A percentile compares a stretch with the other conserved stretches of the same genome.
Conservation (phyloP, 2,888 invertebrate genomes). For the Drosophila helvetica region DNA sequence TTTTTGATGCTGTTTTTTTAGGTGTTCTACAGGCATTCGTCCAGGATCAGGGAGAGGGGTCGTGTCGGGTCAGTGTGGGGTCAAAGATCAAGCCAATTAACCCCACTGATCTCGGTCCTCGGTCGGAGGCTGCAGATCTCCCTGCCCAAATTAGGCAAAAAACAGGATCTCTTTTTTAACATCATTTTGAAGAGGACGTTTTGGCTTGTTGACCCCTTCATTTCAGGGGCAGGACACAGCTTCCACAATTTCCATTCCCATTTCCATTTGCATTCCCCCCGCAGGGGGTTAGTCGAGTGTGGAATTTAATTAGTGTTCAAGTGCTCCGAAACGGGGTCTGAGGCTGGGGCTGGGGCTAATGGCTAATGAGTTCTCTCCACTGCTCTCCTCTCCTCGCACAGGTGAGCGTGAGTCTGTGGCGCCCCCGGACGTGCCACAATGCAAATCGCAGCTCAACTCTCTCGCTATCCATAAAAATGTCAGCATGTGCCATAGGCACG, state of each 20-base stretch:
- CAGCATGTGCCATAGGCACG: conserved; percentile 71
- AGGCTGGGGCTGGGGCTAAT: background rate
- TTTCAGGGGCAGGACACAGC: conserved; percentile 29
- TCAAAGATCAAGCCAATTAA: conserved; percentile 55
- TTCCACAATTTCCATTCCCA: background rate
- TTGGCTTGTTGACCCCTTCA: conserved; percentile 15
- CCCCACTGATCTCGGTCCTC: conserved; percentile 52
- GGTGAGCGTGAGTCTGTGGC: conserved; percentile 8
- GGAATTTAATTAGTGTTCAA: conserved; percentile 64
- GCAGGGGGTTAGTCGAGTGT: conserved; percentile 10
- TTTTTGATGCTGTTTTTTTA: conserved; percentile 44
- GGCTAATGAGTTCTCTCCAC: conserved; percentile 1
- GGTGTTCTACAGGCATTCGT: background rate
- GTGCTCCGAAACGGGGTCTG: background rate
- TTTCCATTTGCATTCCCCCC: conserved; percentile 10
- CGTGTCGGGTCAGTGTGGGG: conserved; percentile 46
- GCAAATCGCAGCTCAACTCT: conserved; percentile 56
- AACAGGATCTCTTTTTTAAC: conserved; percentile 54
- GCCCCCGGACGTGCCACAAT: conserved; percentile 57
- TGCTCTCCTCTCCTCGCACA: background rate
- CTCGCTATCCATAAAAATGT: conserved; percentile 57
- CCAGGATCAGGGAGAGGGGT: conserved; percentile 50
- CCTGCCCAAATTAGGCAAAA: conserved; percentile 23
- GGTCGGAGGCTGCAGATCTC: conserved; percentile 56
- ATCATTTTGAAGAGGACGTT: conserved; percentile 42